Evolutionary conservation across 2,888 invertebrate genomes (phyloP), one percentile per base, ranked within the genome.

Genomic region (Mythimna ferrago): DNA sequence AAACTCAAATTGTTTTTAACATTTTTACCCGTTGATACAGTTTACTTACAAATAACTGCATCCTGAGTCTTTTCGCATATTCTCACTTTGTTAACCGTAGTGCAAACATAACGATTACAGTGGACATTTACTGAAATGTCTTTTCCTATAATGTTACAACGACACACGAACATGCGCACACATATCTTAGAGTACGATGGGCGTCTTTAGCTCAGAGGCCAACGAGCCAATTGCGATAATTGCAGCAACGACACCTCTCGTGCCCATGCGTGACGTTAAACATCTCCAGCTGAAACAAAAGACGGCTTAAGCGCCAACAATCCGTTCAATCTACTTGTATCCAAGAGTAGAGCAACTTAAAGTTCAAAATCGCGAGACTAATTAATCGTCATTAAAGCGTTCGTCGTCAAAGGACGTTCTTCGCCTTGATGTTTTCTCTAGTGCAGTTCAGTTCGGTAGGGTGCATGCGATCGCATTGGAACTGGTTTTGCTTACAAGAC

Each of bases 211-310:
- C 91, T 92, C 89, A 89, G 92, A 93, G 93, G 92, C 94, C 93
- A 93, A 92, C 93, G 93, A 93, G 95, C 96, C 96, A 96, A 96
- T 96, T 96, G 95, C 94, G 91, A 93, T 96, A 96, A 96, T 96
- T 96, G 94, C 93, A 88, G 89, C 91, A 93, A 92, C 93, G 94
- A 95, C 95, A 95, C 95, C 95, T 95, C 94, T 94, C 90, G 88
- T 93, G 92, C 89, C 89, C 93, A 93, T 94, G 93, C 94, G 94
- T 94, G 94, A 94, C 94, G 92, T 92, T 93, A 93, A 93, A 92
- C 89, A 85, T 81, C 87, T 51, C 87, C 79, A 83, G 78, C 84
- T 85, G 85, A 86, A 84, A 82, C 86, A 80, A 89, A 90, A 92
- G 90, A 92, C 88, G 88, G 71, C 93, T 87, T 88, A 93, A 90